Percentiles rank a stretch among this genome's conserved stretches.
phyloP scores from a whole-genome alignment of 1,140 invertebrate species.

The Cydia splendana region DNA sequence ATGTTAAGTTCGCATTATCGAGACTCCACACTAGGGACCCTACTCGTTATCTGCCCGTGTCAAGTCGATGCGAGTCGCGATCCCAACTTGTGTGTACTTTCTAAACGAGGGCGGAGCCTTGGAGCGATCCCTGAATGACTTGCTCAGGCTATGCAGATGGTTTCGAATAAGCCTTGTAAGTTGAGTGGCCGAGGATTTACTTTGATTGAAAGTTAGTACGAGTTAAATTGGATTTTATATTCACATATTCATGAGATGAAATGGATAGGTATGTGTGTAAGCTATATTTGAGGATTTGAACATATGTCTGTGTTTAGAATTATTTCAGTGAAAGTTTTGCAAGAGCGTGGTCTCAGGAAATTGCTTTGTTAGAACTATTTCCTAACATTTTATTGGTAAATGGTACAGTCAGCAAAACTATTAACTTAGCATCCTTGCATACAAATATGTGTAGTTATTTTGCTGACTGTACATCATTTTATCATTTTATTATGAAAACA shows the following conservation, averaged over 20 bases:
- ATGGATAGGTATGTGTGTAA: background rate
- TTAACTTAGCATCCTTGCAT: too few species aligned
- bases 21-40: conserved; percentile 17
- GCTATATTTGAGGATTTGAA: background rate
- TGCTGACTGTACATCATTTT: too few species aligned
- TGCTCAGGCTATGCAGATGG: background rate
- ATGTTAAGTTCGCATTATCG: conserved; percentile 9
- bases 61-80: conserved; percentile 2
- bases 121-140: background rate
- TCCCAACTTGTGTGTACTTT: background rate
- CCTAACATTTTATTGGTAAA: too few species aligned
- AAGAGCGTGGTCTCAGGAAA: background rate
- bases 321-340: background rate
- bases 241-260: background rate
- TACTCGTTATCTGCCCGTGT: conserved; percentile 20
- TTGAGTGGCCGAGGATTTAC: conserved; percentile 1
- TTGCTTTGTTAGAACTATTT: background rate
- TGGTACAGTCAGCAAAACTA: too few species aligned
- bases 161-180: background rate
- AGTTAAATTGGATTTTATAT: conserved; percentile 6
- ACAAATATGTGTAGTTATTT: too few species aligned
- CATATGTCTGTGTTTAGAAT: background rate
- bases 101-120: background rate
- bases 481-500: too few species aligned
- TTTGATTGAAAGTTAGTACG: conserved; percentile 6